phyloP scores from a whole-genome alignment of 2,113 vertebrate genomes.

The Anser brachyrhynchus region DNA sequence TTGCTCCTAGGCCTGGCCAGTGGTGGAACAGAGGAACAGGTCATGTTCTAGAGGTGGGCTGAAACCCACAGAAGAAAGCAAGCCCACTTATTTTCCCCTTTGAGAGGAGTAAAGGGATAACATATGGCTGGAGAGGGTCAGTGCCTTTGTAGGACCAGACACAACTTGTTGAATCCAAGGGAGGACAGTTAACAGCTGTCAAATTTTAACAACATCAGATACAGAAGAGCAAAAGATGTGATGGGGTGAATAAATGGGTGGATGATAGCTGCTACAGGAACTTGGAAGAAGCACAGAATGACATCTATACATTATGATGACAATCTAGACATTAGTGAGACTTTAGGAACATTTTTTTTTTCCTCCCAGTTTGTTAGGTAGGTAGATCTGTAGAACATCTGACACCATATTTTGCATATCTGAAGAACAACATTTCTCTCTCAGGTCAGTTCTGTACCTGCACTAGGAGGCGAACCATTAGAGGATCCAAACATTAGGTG shows the following conservation, averaged over 20 bases:
- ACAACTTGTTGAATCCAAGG: background rate
- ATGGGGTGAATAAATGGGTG: background rate
- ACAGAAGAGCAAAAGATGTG: background rate
- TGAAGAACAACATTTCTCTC: background rate
- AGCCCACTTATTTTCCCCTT: background rate
- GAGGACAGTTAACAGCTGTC: background rate
- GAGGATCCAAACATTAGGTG: background rate
- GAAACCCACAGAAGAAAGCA: background rate
- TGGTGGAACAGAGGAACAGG: background rate
- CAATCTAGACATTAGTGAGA: background rate
- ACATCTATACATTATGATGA: too few relatives aligned
- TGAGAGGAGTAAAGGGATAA: background rate
- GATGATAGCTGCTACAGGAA: background rate
- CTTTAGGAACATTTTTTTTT: background rate
- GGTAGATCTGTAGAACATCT: background rate
- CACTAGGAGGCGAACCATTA: background rate
- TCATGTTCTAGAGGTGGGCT: rapidly evolving
- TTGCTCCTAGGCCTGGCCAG: background rate
- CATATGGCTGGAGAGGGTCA: background rate
- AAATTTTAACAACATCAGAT: background rate
- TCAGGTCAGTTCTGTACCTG: background rate
- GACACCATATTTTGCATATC: background rate
- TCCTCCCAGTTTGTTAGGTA: background rate
- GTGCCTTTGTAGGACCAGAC: background rate
- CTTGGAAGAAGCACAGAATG: background rate